These are phyloP conservation scores for Atrichornis clamosus DNA, from an alignment of 2,113 vertebrate genomes.

Conservation along the genomic window DNA sequence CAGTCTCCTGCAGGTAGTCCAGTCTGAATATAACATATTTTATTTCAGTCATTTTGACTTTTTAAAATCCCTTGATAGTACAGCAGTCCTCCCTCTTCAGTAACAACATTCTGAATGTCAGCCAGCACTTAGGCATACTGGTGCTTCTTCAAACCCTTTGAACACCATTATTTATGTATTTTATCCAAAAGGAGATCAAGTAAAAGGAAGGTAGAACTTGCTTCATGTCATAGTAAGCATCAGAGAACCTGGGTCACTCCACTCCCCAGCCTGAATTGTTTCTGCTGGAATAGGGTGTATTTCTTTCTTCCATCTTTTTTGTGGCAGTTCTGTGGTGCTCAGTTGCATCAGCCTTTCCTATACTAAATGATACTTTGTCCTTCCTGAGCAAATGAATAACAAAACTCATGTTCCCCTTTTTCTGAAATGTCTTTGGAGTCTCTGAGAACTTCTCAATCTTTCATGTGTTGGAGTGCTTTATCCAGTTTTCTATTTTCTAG, in stretches of 20 bases:
- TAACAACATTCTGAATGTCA: background rate
- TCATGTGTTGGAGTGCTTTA: background rate
- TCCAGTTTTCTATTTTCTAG: background rate
- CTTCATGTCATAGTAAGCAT: background rate
- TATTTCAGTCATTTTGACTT: background rate
- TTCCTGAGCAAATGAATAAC: background rate
- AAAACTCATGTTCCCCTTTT: background rate
- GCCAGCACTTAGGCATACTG: background rate
- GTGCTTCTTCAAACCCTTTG: background rate
- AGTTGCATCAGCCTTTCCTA: background rate
- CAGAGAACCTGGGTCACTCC: background rate
- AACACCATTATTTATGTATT: background rate
- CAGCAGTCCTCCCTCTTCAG: background rate
- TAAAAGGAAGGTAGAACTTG: background rate
- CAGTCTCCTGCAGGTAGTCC: background rate
- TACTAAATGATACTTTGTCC: background rate
- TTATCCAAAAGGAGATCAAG: background rate
- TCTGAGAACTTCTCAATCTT: background rate
- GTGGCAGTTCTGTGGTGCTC: background rate
- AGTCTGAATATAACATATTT: background rate
- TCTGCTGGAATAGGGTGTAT: background rate
- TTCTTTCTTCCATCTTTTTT: background rate
- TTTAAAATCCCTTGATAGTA: background rate
- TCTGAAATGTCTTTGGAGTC: background rate
- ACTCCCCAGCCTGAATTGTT: background rate